Evolutionary conservation across 53 echinoderm and acorn worm genomes (phyloP), one percentile per base, ranked within the genome.

Genomic region (Echinometra lucunter): DNA sequence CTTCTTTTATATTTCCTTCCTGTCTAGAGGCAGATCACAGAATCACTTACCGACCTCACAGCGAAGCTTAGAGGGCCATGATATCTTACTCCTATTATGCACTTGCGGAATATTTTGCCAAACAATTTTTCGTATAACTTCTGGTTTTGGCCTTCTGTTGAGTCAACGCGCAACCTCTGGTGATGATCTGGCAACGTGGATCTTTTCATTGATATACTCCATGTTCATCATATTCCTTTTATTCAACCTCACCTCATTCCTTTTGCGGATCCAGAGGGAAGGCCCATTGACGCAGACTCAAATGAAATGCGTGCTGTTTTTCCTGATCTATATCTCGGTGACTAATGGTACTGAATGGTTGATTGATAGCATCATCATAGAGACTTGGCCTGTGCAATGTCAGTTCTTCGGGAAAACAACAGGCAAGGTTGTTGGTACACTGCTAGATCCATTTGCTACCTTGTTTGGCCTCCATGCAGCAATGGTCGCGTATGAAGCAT

Each of bases 401-500:
- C 72, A 69, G 6, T 91, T 67, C 49, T 91, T 91, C 32, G 66
- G 91, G 15, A 13, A 66, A 30, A 91, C 66, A 42, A 72, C 91
- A 2, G 91, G 45, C 2, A 45, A n/a, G 45, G 70, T 91, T 8
- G 45, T 91, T 44, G 70, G 91, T 12, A 69, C 66, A 13, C 57
- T 92, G 2, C 44, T 92, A 44, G 55, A 78, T 34, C 93, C 93
- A 6, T 92, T 92, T n/a, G 75, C 53, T 9, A 92, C 80, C 18
- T 74, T 78, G 21, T 92, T 27, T 37, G 75, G 75, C 19, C 57
- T 78, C 19, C 80, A 78, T 40, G 16, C 78, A 30, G 93, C 93
- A 55, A 92, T 92, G 80, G 80, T 92, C 16, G 93, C 93, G 1
- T 57, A 92, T 35, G 93, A 92, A 56, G 7, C 93, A 1, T 92